A percentile compares a stretch with the other conserved stretches of the same genome.
Evolutionary conservation across 2,113 vertebrate genomes (phyloP).

Genomic region (Bettongia penicillata): DNA sequence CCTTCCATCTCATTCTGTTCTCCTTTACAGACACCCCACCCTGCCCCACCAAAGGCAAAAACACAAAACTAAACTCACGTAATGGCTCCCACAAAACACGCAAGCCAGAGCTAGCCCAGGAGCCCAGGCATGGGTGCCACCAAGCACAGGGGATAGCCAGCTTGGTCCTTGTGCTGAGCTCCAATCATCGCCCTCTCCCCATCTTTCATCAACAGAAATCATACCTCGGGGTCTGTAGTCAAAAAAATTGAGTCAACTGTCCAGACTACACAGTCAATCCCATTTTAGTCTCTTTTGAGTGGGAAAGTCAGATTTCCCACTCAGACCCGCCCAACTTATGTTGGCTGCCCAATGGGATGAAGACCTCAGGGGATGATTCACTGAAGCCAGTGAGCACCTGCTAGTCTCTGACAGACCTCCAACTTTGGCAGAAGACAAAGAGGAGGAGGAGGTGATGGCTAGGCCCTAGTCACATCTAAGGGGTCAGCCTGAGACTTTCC

Average conservation of each 20-base stretch:
- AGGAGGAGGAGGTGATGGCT: constrained; percentile 6
- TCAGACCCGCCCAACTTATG: background rate
- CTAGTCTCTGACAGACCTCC: constrained; percentile 15
- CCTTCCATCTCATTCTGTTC: background rate
- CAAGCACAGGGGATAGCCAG: background rate
- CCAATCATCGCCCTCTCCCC: background rate
- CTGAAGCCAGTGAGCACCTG: constrained; percentile 56
- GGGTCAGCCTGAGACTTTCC: background rate
- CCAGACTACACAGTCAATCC: background rate
- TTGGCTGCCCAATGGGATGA: background rate
- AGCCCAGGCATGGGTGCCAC: constrained; percentile 16
- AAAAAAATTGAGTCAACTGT: background rate
- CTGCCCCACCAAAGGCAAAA: constrained; percentile 62
- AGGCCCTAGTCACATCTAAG: background rate
- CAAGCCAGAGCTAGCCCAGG: background rate
- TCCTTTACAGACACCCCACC: background rate
- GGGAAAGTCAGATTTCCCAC: constrained; percentile 28
- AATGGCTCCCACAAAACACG: constrained; percentile 36
- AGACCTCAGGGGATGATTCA: constrained; percentile 32
- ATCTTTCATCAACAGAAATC: constrained; percentile 12
- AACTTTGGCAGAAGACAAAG: constrained; percentile 18
- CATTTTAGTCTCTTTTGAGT: background rate
- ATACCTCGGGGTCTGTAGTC: background rate
- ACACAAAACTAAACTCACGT: constrained; percentile 64
- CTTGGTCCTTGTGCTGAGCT: constrained; percentile 1